phyloP scores from a whole-genome alignment of 2,797 vertebrate genomes.

The Crenuchus spilurus region DNA sequence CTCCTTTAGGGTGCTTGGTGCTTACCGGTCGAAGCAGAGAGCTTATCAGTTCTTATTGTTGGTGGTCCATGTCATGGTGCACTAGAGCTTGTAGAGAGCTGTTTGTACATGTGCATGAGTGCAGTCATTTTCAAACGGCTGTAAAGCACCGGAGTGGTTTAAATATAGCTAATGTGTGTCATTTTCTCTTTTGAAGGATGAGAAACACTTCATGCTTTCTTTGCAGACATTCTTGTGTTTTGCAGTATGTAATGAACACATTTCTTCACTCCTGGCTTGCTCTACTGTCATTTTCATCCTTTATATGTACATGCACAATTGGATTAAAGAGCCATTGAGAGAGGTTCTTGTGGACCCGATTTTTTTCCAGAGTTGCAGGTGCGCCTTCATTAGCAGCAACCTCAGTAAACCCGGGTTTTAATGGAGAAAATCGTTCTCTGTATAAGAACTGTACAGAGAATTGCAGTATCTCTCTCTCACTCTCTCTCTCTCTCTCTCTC shows the following conservation, averaged over 20 bases:
- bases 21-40: slow-evolving; percentile 42
- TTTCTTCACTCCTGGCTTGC: not conserved
- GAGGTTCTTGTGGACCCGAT: not conserved
- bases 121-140: slow-evolving; percentile 29
- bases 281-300: slow-evolving; percentile 1
- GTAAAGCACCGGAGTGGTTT: slow-evolving; percentile 31
- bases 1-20: slow-evolving; percentile 32
- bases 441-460: slow-evolving; percentile 42
- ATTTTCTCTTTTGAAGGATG: slow-evolving; percentile 18
- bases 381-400: slow-evolving; percentile 16
- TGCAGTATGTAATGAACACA: not conserved
- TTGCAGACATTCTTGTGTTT: slow-evolving; percentile 8
- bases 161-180: slow-evolving; percentile 29
- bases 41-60: slow-evolving; percentile 40
- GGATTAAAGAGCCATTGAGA: not conserved
- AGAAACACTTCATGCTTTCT: slow-evolving; percentile 6
- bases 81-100: slow-evolving; percentile 10
- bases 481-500: too few species aligned
- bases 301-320: not conserved
- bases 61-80: slow-evolving; percentile 29
- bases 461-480: slow-evolving; percentile 1
- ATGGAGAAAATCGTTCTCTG: slow-evolving; percentile 36
- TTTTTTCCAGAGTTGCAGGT: not conserved
- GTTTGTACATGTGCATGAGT: not conserved
- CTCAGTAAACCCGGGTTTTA: slow-evolving; percentile 32